Percentiles rank a stretch among this genome's conserved stretches.
phyloP scores from a whole-genome alignment of 1,140 invertebrate genomes.

The Samia ricini region DNA sequence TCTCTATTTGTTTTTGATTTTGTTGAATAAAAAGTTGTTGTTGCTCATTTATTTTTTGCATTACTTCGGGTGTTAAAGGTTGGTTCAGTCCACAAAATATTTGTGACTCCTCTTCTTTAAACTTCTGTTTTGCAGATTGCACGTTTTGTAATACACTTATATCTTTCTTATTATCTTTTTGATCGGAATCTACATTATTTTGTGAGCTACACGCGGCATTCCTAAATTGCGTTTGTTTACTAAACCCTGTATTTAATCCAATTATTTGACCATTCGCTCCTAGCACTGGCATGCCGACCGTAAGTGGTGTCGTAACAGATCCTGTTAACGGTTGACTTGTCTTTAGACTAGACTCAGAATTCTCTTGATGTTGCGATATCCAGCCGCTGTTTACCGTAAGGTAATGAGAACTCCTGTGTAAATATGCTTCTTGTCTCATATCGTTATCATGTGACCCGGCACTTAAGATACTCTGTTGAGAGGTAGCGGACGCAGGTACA shows the following conservation, averaged over 20 bases:
- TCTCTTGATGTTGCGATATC: constrained; percentile 64
- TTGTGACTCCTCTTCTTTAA: constrained; percentile 64
- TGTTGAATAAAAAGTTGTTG: constrained; percentile 79
- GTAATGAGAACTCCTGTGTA: constrained; percentile 67
- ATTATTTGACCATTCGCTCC: constrained; percentile 79
- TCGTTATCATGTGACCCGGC: constrained; percentile 42
- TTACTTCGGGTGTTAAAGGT: constrained; percentile 74
- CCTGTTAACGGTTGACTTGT: constrained; percentile 26
- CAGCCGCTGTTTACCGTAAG: constrained; percentile 69
- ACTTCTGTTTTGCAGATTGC: constrained; percentile 23
- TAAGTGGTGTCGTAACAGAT: constrained; percentile 35
- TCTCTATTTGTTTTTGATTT: constrained; percentile 77
- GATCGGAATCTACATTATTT: constrained; percentile 38
- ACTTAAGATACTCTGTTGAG: constrained; percentile 46
- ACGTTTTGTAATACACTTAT: constrained; percentile 20
- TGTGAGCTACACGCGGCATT: constrained; percentile 37
- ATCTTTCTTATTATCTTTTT: constrained; percentile 60
- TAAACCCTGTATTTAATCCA: constrained; percentile 74
- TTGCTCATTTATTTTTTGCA: constrained; percentile 79
- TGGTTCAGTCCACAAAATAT: constrained; percentile 69
- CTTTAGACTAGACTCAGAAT: constrained; percentile 42
- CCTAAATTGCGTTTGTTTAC: constrained; percentile 49
- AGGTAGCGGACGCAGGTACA: constrained; percentile 27
- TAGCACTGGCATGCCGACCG: constrained; percentile 68
- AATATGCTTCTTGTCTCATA: constrained; percentile 53